Base-by-base conservation (phyloP, 2,888 invertebrate genomes). In the Drosophila rellima region DNA sequence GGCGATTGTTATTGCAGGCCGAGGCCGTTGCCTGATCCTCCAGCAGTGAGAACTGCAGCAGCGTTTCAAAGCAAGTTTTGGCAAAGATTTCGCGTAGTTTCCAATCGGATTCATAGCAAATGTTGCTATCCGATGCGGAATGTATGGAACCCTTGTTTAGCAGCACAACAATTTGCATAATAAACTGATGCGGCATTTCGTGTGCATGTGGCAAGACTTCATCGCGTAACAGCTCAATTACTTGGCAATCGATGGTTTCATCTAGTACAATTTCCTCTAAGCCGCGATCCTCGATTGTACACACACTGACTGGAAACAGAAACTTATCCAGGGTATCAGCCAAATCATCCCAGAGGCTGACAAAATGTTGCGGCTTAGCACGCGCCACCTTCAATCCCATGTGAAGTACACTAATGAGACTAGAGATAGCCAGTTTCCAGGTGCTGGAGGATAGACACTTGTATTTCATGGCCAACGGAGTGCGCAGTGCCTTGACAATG, bases 11-110 rank as follows among this genome's bases (percentile, higher is more conserved):
- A 72, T 91, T 93, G 86, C 94, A 94, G 39, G 95, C 77, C 6
- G 78, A 93, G 5, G 52, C 63, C 15, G 73, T 60, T 17, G 65
- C 68, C 40, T 88, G 78, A 70, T 96, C 96, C 81, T 97, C 96
- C 5, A 97, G 93, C 90, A 96, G 94, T 0, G 98, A 98, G 93
- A 98, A 98, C 92, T 98, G 98, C 47, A 99, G 94, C 23, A 99
- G 93, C 0, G 98, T 98, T 93, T 99, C 98, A 91, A 99, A 99
- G 91, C 99, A 99, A 0, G 97, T 96, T 90, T 98, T 96, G 45
- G 99, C 98, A 93, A 99, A 98, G 91, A 98, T 98, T 93, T 99
- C 98, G 17, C 98, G 93, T 76, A 98, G 94, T 69, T 97, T 96
- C 71, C 95, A 93, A 89, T 96, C 96, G 67, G 95, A 95, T 90